Percentiles rank a stretch among this genome's conserved stretches.
phyloP scores from a whole-genome alignment of 1,140 invertebrate species.

The Oreohelix idahoensis region DNA sequence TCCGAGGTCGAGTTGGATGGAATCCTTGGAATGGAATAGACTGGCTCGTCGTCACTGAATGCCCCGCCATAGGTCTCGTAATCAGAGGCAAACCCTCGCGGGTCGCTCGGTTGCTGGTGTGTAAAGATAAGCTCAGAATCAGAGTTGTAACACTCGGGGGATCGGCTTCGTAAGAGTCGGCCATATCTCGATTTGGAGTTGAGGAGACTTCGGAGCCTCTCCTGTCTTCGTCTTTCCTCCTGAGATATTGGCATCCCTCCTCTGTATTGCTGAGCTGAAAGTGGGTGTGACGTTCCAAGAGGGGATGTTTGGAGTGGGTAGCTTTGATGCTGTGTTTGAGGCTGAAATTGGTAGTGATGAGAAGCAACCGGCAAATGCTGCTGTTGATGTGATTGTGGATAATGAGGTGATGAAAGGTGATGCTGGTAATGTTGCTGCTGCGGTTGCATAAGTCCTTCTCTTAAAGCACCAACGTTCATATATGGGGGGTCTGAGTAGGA shows the following conservation, averaged over 20 bases:
- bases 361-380: constrained; percentile 1
- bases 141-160: constrained; percentile 77
- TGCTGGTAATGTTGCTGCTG: constrained; percentile 33
- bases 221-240: constrained; percentile 57
- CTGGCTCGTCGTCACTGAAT: constrained; percentile 65
- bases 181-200: constrained; percentile 67
- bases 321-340: neutral
- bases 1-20: constrained; percentile 64
- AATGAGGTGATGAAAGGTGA: constrained; percentile 20
- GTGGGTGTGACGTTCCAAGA: neutral
- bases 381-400: constrained; percentile 1
- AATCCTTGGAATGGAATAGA: constrained; percentile 65
- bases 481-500: constrained; percentile 46
- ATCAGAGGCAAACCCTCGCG: constrained; percentile 64
- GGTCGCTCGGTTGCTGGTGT: constrained; percentile 75
- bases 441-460: constrained; percentile 38
- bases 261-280: constrained; percentile 29
- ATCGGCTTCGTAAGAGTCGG: constrained; percentile 58
- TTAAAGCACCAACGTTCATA: constrained; percentile 45
- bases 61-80: constrained; percentile 68
- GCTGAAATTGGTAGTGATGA: constrained; percentile 19
- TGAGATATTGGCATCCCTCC: constrained; percentile 44
- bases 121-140: constrained; percentile 84
- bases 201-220: constrained; percentile 63
- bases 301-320: constrained; percentile 15